Evolutionary conservation across 2,888 invertebrate genomes (phyloP).

Genomic region (Noctua pronuba): DNA sequence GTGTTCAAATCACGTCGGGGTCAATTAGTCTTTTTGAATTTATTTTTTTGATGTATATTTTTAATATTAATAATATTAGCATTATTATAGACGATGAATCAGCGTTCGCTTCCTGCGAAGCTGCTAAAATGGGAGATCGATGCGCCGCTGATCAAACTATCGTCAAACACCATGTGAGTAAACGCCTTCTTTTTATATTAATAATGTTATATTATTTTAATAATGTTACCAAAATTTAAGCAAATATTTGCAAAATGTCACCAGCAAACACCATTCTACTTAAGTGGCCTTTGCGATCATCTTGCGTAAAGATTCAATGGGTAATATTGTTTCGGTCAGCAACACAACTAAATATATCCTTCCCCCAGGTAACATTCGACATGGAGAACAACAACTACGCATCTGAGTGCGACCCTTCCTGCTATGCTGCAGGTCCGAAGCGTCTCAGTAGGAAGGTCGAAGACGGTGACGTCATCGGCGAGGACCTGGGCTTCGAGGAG

Average conservation of each 20-base stretch:
- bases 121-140: constrained; percentile 71
- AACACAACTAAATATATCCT: not conserved
- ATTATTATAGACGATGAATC: constrained; percentile 83
- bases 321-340: not conserved
- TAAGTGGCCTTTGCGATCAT: not conserved
- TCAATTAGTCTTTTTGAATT: constrained; percentile 86
- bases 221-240: not conserved
- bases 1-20: constrained; percentile 99
- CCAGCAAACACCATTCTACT: not conserved
- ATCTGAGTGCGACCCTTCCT: constrained; percentile 52
- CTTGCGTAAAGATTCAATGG: not conserved
- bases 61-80: constrained; percentile 13
- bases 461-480: constrained; percentile 77
- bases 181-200: not conserved
- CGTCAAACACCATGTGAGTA: constrained; percentile 79
- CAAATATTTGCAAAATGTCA: not conserved
- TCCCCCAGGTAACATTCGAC: constrained; percentile 80
- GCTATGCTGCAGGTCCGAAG: constrained; percentile 35
- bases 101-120: constrained; percentile 84
- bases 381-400: constrained; percentile 77
- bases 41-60: constrained; percentile 32
- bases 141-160: constrained; percentile 79
- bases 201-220: not conserved
- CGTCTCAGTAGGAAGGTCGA: constrained; percentile 55
- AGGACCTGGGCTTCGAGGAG: constrained; percentile 86